phyloP scores from a whole-genome alignment of 1,140 invertebrate species.

The Habropoda laboriosa region DNA sequence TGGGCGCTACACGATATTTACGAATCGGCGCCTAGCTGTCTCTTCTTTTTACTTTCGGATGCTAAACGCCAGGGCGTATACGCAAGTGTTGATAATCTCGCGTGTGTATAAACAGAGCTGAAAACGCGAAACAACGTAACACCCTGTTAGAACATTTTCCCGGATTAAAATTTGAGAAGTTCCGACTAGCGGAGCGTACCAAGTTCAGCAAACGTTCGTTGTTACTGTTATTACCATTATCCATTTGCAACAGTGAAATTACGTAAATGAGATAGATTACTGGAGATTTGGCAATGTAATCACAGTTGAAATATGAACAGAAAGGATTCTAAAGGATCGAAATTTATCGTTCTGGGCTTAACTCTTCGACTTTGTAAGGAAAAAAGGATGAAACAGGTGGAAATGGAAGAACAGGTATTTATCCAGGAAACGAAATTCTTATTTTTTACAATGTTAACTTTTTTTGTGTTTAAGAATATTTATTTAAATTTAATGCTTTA shows the following conservation, averaged over 20 bases:
- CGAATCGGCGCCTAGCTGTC: neutral
- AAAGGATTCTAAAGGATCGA: too few species aligned
- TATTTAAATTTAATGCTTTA: too few species aligned
- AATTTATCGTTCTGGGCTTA: too few species aligned
- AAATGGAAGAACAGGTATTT: too few species aligned
- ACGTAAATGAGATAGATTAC: neutral
- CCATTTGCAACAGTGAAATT: neutral
- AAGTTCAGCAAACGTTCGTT: neutral
- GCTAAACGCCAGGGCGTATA: neutral
- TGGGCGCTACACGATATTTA: slow-evolving; percentile 7
- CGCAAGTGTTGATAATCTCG: neutral
- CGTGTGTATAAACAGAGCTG: slow-evolving; percentile 39
- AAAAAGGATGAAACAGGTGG: too few species aligned
- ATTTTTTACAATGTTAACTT: too few species aligned
- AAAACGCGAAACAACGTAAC: slow-evolving; percentile 20
- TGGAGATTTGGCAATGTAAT: too few species aligned
- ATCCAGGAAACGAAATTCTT: too few species aligned
- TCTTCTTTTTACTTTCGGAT: neutral
- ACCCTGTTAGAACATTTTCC: neutral
- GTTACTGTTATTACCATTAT: neutral
- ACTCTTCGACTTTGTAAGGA: too few species aligned
- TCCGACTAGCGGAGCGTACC: neutral
- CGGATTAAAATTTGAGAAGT: too few species aligned
- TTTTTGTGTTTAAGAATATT: too few species aligned
- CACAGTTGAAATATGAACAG: too few species aligned